Base-by-base conservation (phyloP, 2,797 vertebrate genomes). In the Eutrigla gurnardus region DNA sequence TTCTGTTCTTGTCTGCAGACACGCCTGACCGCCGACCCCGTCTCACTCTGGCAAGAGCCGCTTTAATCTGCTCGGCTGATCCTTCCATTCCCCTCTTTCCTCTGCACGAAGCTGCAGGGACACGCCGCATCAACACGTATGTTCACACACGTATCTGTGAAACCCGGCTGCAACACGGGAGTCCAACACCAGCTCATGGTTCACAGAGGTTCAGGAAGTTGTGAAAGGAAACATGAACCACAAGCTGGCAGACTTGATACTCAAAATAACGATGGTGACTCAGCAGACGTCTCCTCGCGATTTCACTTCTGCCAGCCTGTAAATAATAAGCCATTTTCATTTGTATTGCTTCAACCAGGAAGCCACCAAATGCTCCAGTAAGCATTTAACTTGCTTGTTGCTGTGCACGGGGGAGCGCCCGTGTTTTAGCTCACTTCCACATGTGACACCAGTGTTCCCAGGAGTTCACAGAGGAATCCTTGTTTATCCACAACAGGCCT, bases 221-320 rank as follows among this genome's bases (percentile, higher is more conserved):
- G 14, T 61, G 63, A 76, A 14, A 40, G 2, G 75, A 54, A 77
- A 87, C 77, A 52, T 3, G 68, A 86, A 86, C 36, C 84, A 81
- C 18, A 15, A 54, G 69, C 76, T 50, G 70, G 85, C 65, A 64
- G 75, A 67, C 79, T 37, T 68, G 42, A 57, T 2, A 45, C 72
- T 84, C 84, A 86, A 90, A 88, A 90, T 88, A 91, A 75, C 65
- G 9, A 62, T 17, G 68, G 49, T 8, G 9, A 72, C 52, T 25
- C n/a, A 71, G 79, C 76, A 80, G 82, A 80, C 65, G 40, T 73
- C 61, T 73, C 64, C 40, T 49, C 70, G 75, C 59, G 43, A 71
- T 70, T 79, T 83, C 64, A 60, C 62, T 58, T 73, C 81, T 81
- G 25, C 25, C 1, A 25, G 25, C 25, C 25, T 25, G 25, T 25